Base-by-base conservation (phyloP, 2,888 invertebrate genomes). In the Temnothorax rugatulus region DNA sequence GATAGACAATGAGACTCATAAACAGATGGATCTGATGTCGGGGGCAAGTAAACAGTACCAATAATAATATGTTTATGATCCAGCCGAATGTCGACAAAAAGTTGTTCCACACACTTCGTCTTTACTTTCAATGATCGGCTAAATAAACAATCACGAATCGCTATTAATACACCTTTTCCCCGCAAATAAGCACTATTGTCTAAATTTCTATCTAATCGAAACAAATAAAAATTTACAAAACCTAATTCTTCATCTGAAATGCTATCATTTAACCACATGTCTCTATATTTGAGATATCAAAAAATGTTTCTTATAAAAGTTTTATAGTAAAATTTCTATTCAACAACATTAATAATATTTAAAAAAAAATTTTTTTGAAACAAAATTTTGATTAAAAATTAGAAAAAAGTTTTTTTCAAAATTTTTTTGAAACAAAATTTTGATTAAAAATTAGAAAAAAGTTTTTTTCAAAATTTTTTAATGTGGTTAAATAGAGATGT, bases 1-100 rank as follows among this genome's bases (percentile, higher is more conserved):
- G 50, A 57, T 38, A 47, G 13, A 47, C 68, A 79, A 15, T 68
- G 59, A 1, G 38, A 29, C 25, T 29, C 34, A 41, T 81, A 81
- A 38, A 71, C 9, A 71, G 15, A 7, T 0, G 63, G 29, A 34
- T 81, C 21, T 3, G 68, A 68, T 2, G 34, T 0, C 4, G 81
- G 81, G n/a, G 81, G 71, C 7, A 71, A 13, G 59, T 79, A 79
- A 61, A n/a, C 61, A 41, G 79, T 5, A 21, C 50, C 61, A 18
- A 79, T 4, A 34, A 81, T 71, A 15, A 71, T 2, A 5, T n/a
- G 38, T n/a, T 52, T 52, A 13, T 71, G 59, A 5, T n/a, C n/a
- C 38, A 5, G 13, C 0, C 52, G 47, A 4, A 81, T 47, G 21
- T 81, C 61, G 0, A 81, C 61, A 41, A 71, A 81, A 13, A 69